Evolutionary conservation across 2,797 vertebrate species (phyloP), one percentile per base, ranked within the genome.

Genomic region (Fringilla coelebs): DNA sequence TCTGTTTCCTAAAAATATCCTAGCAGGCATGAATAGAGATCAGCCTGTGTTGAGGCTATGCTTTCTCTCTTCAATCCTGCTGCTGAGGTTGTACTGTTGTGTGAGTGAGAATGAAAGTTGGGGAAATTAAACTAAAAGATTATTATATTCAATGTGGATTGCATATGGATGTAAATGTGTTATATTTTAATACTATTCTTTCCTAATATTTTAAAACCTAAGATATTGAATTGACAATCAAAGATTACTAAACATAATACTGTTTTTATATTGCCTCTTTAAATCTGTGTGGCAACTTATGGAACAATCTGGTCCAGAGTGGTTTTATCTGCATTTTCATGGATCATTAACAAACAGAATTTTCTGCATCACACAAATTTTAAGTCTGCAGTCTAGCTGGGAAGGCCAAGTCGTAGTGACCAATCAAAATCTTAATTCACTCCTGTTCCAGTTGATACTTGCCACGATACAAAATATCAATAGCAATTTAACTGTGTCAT

Each of bases 401-500:
- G 38, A 92, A 75, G 48, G 61, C 62, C 17, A 55, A 81, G 49
- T 21, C 40, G 40, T 89, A 20, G 32, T 29, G 68, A 65, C 25
- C 51, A 63, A n/a, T 48, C 7, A 22, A 63, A 49, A 85, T 57
- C 36, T 90, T 81, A 75, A 70, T 84, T 91, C 38, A 63, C 71
- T 92, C 43, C n/a, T 74, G 18, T 75, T 91, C 24, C 43, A 17
- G 41, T 34, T 81, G 89, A 85, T 76, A 66, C 34, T 76, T 55
- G 28, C 68, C 45, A 51, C 48, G 63, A 84, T 25, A 70, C 61
- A 48, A 91, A 96, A 85, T 86, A 94, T 78, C 89, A 93, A 17
- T 57, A 94, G 55, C 10, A 76, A 93, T 96, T 94, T 79, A 92
- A 92, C n/a, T 67, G 26, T 68, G 62, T 86, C 63, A 93, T 83